Evolutionary conservation across 2,888 invertebrate genomes (phyloP), one percentile per base, ranked within the genome.

Genomic region (Cryptocheilus praepositus): DNA sequence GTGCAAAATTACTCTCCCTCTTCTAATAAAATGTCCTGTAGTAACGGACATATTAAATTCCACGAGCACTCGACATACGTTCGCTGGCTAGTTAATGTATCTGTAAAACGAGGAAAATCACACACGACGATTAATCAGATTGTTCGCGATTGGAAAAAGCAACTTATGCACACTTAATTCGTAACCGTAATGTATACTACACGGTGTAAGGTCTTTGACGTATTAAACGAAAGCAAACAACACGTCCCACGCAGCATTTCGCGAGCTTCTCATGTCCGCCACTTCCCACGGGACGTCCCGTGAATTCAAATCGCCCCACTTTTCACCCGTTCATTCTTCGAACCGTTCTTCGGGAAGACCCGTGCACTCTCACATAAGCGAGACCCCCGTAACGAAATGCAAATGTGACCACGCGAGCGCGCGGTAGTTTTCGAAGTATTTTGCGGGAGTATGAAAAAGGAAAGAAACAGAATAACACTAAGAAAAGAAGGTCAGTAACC

Each of bases 331-430:
- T 36, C 36, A 36, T 36, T 53, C n/a, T 25, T 13, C 52, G n/a
- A 44, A 11, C 8, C 43, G 44, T 11, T 25, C 57, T 43, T n/a
- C 45, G n/a, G 11, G 55, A 4, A 55, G 15, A 36, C 53, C 15
- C 13, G 55, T 11, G 55, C 22, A 16, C 15, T 28, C 25, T 16
- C 55, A 16, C 25, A 16, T 22, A 28, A 55, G 55, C n/a, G 28
- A 28, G 53, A 22, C 15, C 16, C 51, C 21, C 18, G 4, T 21
- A 60, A 71, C 69, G 69, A 71, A 69, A 71, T 73, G 71, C 69
- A 73, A 73, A 73, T 73, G 59, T 64, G 60, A 71, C 54, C 64
- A 60, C 66, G 45, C 55, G 65, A 52, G 61, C 68, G 71, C 67
- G 68, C 67, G 63, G 62, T 60, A 63, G 55, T 61, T 52, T 59